These are phyloP conservation scores for Promerops cafer DNA, from an alignment of 2,113 vertebrate species.

Conservation along the genomic window DNA sequence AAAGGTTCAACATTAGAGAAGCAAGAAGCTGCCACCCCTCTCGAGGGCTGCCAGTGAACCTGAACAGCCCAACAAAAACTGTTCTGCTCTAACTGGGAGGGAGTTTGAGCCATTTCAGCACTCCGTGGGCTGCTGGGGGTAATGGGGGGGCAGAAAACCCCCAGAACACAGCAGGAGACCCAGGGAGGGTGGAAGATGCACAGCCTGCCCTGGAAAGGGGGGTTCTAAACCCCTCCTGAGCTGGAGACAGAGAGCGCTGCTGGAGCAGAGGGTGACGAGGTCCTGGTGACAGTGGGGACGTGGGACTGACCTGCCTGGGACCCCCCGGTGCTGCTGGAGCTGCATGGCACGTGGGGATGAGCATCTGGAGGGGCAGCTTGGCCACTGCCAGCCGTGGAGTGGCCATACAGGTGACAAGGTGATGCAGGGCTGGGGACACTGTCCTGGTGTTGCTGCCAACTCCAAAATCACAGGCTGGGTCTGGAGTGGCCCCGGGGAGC, in stretches of 20 bases:
- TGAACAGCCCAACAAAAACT: background rate
- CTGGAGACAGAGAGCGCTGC: accelerated
- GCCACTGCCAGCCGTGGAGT: background rate
- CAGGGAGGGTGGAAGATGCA: background rate
- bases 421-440: background rate
- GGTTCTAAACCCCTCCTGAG: background rate
- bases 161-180: accelerated
- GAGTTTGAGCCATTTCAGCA: background rate
- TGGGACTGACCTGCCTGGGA: background rate
- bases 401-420: background rate
- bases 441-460: too few relatives aligned
- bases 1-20: background rate
- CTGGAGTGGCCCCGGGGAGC: accelerated
- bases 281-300: accelerated
- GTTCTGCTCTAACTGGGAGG: background rate
- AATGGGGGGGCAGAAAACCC: background rate
- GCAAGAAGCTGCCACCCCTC: background rate
- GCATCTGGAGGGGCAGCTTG: accelerated
- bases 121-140: background rate
- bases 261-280: accelerated
- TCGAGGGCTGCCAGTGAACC: background rate
- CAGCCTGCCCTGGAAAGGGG: background rate
- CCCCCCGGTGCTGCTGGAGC: background rate
- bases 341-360: accelerated
- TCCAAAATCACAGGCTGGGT: background rate